Percentiles rank a stretch among this genome's conserved stretches.
Conservation (phyloP, 2,797 vertebrate species). For the Neomorphus geoffroyi region DNA sequence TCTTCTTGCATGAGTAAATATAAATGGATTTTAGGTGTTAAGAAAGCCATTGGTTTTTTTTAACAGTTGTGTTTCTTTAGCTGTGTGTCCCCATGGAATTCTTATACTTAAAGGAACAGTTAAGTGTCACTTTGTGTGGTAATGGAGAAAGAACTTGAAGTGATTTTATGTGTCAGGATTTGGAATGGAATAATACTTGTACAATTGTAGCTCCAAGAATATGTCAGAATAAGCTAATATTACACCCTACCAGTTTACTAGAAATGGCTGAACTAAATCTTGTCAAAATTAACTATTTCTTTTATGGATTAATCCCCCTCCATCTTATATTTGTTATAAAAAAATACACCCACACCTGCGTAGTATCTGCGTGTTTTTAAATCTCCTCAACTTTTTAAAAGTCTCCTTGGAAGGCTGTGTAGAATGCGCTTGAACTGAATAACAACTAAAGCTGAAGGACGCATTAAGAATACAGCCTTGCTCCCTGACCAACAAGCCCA, state of each 20-base stretch:
- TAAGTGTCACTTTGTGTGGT: slow-evolving; percentile 4
- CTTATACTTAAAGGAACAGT: not conserved
- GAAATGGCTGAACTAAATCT: not conserved
- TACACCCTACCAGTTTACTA: not conserved
- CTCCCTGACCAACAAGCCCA: not conserved
- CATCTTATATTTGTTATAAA: not conserved
- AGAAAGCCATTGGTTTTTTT: slow-evolving; percentile 7
- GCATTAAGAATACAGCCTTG: not conserved
- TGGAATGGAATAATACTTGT: not conserved
- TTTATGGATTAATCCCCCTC: not conserved
- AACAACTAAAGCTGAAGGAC: not conserved
- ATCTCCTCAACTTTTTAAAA: not conserved
- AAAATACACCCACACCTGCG: not conserved
- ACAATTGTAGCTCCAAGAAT: not conserved
- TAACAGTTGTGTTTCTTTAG: not conserved
- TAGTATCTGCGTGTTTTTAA: not conserved
- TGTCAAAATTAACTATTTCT: not conserved
- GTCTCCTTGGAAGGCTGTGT: not conserved
- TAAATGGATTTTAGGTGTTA: not conserved
- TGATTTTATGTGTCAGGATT: not conserved
- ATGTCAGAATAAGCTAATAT: not conserved
- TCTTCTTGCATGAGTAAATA: not conserved
- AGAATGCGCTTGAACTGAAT: not conserved
- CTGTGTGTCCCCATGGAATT: not conserved
- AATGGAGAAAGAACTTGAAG: not conserved